Conservation (phyloP, 1,140 invertebrate genomes). For the Eurosta solidaginis region DNA sequence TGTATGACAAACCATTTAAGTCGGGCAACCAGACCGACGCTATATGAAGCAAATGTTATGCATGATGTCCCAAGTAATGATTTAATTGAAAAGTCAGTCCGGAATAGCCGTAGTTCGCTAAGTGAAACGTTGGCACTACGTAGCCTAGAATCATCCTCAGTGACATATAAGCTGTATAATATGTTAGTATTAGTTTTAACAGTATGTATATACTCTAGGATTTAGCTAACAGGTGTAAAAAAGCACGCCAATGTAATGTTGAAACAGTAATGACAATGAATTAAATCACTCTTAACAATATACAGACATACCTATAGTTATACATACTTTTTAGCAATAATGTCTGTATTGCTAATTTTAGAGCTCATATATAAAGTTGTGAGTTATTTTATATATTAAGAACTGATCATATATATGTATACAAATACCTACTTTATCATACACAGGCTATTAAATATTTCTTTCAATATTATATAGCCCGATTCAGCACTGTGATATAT, state of each 20-base stretch:
- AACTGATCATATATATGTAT: not conserved
- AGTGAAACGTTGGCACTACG: constrained; percentile 36
- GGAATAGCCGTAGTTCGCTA: constrained; percentile 36
- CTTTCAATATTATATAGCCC: not conserved
- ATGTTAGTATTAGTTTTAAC: not conserved
- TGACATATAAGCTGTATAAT: not conserved
- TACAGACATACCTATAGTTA: not conserved
- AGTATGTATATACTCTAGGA: not conserved
- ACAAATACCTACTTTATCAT: not conserved
- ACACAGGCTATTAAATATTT: not conserved
- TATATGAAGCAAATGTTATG: constrained; percentile 31
- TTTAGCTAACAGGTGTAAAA: not conserved
- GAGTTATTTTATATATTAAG: not conserved
- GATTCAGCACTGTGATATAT: not conserved
- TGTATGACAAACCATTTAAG: constrained; percentile 30
- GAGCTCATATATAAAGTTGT: constrained; percentile 2
- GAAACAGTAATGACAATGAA: constrained; percentile 35
- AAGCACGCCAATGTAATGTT: not conserved
- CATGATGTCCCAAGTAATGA: constrained; percentile 33
- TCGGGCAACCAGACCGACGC: constrained; percentile 26
- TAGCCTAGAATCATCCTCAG: constrained; percentile 15
- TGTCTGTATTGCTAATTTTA: not conserved
- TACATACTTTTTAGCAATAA: not conserved
- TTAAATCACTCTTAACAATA: not conserved
- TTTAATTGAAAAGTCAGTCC: constrained; percentile 26